These are phyloP conservation scores for Falco punctatus DNA, from an alignment of 2,113 vertebrate species.

Conservation along the genomic window DNA sequence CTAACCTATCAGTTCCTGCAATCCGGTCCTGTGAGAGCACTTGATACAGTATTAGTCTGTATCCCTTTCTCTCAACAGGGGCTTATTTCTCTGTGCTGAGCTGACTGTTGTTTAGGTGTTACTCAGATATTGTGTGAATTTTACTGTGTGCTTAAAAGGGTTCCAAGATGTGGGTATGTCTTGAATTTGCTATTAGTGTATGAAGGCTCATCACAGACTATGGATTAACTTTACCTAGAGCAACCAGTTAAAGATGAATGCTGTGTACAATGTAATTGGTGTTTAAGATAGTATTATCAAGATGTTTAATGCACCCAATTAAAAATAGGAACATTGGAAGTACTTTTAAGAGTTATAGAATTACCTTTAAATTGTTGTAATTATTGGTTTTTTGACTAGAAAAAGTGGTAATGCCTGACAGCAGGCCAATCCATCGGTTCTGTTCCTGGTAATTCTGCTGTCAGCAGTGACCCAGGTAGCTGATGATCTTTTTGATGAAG, in stretches of 20 bases:
- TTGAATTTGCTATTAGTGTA: not conserved
- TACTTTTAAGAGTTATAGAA: not conserved
- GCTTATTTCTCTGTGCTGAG: not conserved
- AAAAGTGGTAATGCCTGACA: not conserved
- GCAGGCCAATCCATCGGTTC: not conserved
- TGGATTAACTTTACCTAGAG: not conserved
- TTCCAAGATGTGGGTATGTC: not conserved
- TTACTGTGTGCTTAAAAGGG: not conserved
- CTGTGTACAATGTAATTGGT: not conserved
- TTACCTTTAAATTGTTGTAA: not conserved
- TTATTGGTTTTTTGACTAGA: not conserved
- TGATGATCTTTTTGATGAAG: not conserved
- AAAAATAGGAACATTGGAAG: not conserved
- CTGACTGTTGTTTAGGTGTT: not conserved
- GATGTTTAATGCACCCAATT: not conserved
- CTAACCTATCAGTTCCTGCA: not conserved
- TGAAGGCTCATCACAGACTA: not conserved
- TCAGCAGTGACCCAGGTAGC: not conserved
- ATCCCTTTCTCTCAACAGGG: not conserved
- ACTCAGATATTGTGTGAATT: fast-evolving
- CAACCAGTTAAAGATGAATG: not conserved
- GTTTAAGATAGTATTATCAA: not conserved
- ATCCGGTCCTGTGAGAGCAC: too few species aligned
- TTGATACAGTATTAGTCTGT: not conserved
- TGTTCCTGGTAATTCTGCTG: not conserved